These are phyloP conservation scores for Shargacucullia verbasci DNA, from an alignment of 2,888 invertebrate genomes.

Conservation along the genomic window DNA sequence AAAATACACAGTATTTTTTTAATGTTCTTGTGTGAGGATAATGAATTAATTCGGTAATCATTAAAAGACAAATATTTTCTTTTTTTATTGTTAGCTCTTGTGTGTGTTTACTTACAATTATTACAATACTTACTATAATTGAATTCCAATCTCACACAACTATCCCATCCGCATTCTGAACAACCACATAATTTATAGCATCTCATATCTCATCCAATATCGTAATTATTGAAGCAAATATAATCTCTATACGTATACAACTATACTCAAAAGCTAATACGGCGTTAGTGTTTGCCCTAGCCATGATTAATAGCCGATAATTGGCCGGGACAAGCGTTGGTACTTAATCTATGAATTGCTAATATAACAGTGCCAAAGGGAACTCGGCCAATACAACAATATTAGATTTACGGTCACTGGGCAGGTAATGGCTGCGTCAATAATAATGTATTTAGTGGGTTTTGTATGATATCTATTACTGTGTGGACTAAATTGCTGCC, in stretches of 20 bases:
- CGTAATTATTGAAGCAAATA: constrained; percentile 43
- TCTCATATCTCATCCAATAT: constrained; percentile 41
- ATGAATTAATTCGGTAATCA: too few relatives aligned
- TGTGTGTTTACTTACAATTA: too few relatives aligned
- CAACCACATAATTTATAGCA: constrained; percentile 40
- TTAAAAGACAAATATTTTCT: too few relatives aligned
- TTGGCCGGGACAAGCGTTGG: constrained; percentile 60
- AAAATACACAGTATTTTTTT: too few relatives aligned
- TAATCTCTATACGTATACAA: constrained; percentile 20
- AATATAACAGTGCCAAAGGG: constrained; percentile 53
- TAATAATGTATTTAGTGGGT: constrained; percentile 19
- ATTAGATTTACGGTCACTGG: constrained; percentile 46
- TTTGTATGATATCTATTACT: neutral
- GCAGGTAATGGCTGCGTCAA: constrained; percentile 39
- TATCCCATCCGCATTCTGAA: constrained; percentile 21
- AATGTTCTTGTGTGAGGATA: too few relatives aligned
- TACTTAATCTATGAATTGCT: constrained; percentile 64
- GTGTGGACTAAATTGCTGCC: too few relatives aligned
- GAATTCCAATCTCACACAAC: too few relatives aligned
- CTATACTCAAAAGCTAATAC: constrained; percentile 39
- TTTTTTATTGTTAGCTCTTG: too few relatives aligned
- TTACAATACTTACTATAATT: too few relatives aligned
- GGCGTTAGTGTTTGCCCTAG: constrained; percentile 48
- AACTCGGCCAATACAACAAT: constrained; percentile 41
- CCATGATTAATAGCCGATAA: constrained; percentile 69